Evolutionary conservation across 1,140 invertebrate genomes (phyloP).

Genomic region (Phortica variegata): DNA sequence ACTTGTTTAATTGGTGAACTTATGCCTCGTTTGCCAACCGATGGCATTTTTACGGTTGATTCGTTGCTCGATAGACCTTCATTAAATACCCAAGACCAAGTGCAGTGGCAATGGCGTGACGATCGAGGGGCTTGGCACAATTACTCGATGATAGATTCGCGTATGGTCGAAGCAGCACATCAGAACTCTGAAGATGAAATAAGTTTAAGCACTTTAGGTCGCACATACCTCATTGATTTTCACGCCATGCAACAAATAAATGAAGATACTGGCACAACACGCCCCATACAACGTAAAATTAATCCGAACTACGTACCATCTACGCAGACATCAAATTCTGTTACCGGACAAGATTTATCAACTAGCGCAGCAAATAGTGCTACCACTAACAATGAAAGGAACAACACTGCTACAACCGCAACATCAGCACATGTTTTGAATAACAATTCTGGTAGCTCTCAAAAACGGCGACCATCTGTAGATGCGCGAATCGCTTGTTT

Average conservation of each 20-base stretch:
- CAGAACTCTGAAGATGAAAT: slow-evolving; percentile 93
- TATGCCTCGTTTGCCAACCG: slow-evolving; percentile 89
- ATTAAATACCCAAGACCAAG: slow-evolving; percentile 70
- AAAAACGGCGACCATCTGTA: slow-evolving; percentile 45
- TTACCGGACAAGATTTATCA: slow-evolving; percentile 37
- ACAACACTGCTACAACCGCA: slow-evolving; percentile 22
- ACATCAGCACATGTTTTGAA: slow-evolving; percentile 12
- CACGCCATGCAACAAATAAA: slow-evolving; percentile 98
- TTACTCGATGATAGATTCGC: slow-evolving; percentile 67
- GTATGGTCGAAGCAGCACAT: slow-evolving; percentile 82
- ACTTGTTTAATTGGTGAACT: slow-evolving; percentile 94
- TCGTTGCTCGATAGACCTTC: slow-evolving; percentile 76
- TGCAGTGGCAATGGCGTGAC: slow-evolving; percentile 95
- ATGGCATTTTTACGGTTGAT: slow-evolving; percentile 94
- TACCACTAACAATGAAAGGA: slow-evolving; percentile 16
- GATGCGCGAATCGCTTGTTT: slow-evolving; percentile 70
- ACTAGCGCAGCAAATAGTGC: slow-evolving; percentile 14
- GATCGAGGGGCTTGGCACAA: slow-evolving; percentile 81
- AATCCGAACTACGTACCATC: slow-evolving; percentile 52
- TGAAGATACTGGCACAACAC: slow-evolving; percentile 91
- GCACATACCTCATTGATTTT: slow-evolving; percentile 94
- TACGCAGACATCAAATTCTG: slow-evolving; percentile 12
- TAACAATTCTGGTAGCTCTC: slow-evolving; percentile 5
- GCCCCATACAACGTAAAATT: slow-evolving; percentile 78
- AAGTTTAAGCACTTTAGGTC: slow-evolving; percentile 83